Base-by-base conservation (phyloP, 2,888 invertebrate species). In the Pterobdella sp. region DNA sequence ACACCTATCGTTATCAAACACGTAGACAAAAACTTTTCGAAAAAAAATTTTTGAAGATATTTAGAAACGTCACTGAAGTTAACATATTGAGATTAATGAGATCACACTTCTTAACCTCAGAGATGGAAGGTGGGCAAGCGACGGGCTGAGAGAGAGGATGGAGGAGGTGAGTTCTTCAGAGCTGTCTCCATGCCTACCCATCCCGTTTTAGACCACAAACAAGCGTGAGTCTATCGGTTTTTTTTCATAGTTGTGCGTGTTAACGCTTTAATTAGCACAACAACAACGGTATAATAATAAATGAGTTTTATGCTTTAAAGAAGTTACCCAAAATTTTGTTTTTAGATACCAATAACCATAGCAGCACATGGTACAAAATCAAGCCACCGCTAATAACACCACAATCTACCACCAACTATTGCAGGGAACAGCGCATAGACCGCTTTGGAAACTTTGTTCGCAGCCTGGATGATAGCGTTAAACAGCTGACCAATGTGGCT, bases 81-180 rank as follows among this genome's bases (percentile, higher is more conserved):
- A 7, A 60, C 18, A 18, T 31, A 29, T 7, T 65, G 2, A 65
- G 2, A 31, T 66, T 26, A 29, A 67, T 67, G 14, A 32, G 35
- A 32, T 32, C 7, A 36, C 37, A n/a, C 22, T 72, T 67, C 34
- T 52, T 26, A 37, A 10, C 22, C 37, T 22, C n/a, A 85, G 84
- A 81, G 91, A 78, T 98, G 97, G 97, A 98, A 97, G 85, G 88
- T 88, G 67, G 97, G 97, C 1, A 97, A 97, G 84, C 87, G 97
- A 76, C 90, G 89, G 84, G 97, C 97, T 0, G 97, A 98, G 84
- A 91, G 90, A 80, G 97, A 98, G 84, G 90, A 92, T 74, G 77
- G 79, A 36, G 82, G 82, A n/a, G 82, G 79, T 1, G 92, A 90
- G 84, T 94, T 93, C 84, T 95, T 95, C 85, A 88, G 92, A 83